These are phyloP conservation scores for Gadopsis marmoratus DNA, from an alignment of 2,797 vertebrate species.

Conservation along the genomic window DNA sequence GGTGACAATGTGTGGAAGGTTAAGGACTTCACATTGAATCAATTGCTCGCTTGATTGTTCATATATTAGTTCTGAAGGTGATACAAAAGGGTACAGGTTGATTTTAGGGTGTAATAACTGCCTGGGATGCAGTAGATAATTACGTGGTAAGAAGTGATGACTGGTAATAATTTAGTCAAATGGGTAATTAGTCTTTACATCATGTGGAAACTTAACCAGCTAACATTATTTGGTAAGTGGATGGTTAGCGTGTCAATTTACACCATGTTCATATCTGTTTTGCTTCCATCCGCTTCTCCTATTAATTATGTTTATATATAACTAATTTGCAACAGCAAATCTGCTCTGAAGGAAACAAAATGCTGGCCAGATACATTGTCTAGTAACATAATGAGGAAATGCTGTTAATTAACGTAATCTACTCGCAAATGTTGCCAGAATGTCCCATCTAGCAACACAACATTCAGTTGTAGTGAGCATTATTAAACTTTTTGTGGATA, in stretches of 20 bases:
- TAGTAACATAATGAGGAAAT: not conserved
- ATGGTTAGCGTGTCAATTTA: not conserved
- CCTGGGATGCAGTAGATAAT: not conserved
- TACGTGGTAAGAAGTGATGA: not conserved
- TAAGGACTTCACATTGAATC: not conserved
- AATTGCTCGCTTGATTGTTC: not conserved
- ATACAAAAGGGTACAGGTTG: not conserved
- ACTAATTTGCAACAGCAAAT: slow-evolving; percentile 16
- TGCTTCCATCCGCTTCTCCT: not conserved
- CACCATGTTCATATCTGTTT: not conserved
- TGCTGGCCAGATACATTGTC: not conserved
- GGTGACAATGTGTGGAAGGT: not conserved
- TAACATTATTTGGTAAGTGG: slow-evolving; percentile 1
- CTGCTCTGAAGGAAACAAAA: not conserved
- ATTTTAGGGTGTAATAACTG: not conserved
- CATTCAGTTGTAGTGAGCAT: not conserved
- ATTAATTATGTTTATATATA: not conserved
- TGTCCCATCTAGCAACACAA: not conserved
- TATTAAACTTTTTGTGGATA: not conserved
- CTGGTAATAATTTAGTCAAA: not conserved
- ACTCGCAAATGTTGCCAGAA: slow-evolving; percentile 7
- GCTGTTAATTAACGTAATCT: not conserved
- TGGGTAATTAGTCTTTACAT: not conserved
- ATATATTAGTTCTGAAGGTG: not conserved
- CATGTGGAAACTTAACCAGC: not conserved